phyloP scores from a whole-genome alignment of 2,797 vertebrate species.

The Melanotaenia maccullochi region DNA sequence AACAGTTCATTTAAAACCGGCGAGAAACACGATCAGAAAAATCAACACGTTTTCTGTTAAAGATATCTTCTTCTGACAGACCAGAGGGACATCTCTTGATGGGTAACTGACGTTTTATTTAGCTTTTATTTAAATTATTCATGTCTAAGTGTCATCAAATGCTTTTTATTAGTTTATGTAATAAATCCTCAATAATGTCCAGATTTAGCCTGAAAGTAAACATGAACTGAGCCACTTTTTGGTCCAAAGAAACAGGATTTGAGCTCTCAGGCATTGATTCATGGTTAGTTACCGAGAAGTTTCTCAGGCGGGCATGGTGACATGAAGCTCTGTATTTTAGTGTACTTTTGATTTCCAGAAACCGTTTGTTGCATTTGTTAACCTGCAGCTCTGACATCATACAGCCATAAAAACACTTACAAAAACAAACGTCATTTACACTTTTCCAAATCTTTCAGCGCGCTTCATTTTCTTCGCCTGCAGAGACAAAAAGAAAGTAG shows the following conservation, averaged over 20 bases:
- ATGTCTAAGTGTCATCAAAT: too few relatives aligned
- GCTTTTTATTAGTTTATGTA: too few relatives aligned
- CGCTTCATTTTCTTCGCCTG: slow-evolving; percentile 83
- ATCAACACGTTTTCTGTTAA: neutral
- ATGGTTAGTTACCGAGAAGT: neutral
- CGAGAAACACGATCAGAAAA: neutral
- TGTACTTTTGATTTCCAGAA: slow-evolving; percentile 49
- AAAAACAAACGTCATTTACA: slow-evolving; percentile 67
- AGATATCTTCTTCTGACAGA: accelerated
- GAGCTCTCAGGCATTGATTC: too few relatives aligned
- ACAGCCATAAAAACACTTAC: slow-evolving; percentile 58
- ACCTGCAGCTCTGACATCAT: slow-evolving; percentile 17
- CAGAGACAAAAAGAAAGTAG: slow-evolving; percentile 13
- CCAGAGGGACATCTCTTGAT: too few relatives aligned
- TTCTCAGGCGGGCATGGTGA: too few relatives aligned
- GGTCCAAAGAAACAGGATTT: neutral
- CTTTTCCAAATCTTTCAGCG: slow-evolving; percentile 80
- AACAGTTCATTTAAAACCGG: slow-evolving; percentile 11
- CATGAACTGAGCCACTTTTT: neutral
- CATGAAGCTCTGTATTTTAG: slow-evolving; percentile 31
- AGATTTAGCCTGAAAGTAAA: too few relatives aligned
- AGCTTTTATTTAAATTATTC: too few relatives aligned
- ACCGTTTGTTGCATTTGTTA: neutral
- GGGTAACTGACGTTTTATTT: too few relatives aligned
- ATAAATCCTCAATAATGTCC: too few relatives aligned